Percentiles rank a stretch among this genome's conserved stretches.
Conservation (phyloP, 2,113 vertebrate species). For the Anhinga rufa region DNA sequence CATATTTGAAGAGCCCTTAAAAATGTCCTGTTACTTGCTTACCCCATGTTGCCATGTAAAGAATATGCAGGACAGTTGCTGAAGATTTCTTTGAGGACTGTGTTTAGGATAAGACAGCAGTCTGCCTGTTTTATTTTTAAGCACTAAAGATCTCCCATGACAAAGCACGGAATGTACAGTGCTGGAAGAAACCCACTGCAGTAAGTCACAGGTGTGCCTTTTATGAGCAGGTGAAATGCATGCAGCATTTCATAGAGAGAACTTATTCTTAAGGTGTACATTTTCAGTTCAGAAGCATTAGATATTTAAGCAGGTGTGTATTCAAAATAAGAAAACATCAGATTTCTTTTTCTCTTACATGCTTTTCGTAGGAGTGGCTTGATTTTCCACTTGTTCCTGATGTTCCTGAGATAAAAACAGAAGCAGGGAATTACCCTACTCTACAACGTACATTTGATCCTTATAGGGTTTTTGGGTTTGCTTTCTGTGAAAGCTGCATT, state of each 20-base stretch:
- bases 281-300: not conserved
- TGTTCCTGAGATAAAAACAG: conserved; percentile 1
- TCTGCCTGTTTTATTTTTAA: not conserved
- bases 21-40: not conserved
- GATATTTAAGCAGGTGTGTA: not conserved
- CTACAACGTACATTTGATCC: not conserved
- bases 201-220: not conserved
- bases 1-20: not conserved
- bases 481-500: conserved; percentile 16
- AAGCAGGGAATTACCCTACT: not conserved
- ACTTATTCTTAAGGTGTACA: not conserved
- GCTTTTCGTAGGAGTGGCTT: not conserved
- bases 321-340: not conserved
- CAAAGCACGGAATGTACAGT: not conserved
- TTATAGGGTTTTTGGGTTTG: not conserved
- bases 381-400: not conserved
- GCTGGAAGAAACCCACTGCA: not conserved
- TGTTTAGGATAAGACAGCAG: not conserved
- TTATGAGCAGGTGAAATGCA: not conserved
- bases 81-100: not conserved
- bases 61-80: not conserved
- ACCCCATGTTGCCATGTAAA: not conserved
- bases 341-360: not conserved
- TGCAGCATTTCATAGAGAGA: not conserved
- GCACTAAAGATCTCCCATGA: not conserved